Evolutionary conservation across 2,797 vertebrate genomes (phyloP).

Genomic region (Takifugu rubripes): DNA sequence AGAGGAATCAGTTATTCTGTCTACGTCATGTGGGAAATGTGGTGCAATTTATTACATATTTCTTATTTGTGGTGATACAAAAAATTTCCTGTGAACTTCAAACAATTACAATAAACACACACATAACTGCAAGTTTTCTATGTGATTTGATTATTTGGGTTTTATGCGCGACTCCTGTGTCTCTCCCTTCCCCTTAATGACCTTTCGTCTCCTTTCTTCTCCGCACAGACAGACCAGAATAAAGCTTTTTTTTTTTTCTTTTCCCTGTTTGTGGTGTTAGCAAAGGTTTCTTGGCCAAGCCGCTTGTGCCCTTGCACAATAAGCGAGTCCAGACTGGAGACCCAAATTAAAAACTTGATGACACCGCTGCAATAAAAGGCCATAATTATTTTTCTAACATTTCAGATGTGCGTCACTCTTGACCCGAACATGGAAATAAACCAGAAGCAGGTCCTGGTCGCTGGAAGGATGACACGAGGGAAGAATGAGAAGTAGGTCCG

Average conservation of each 20-base stretch:
- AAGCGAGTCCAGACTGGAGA: slow-evolving; percentile 29
- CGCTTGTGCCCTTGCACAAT: slow-evolving; percentile 35
- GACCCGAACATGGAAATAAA: slow-evolving; percentile 60
- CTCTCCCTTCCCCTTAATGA: no score
- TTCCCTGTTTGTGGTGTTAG: slow-evolving; percentile 25
- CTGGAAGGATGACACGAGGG: slow-evolving; percentile 18
- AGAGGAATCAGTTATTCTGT: no score
- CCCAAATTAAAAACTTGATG: slow-evolving; percentile 51
- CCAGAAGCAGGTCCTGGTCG: slow-evolving; percentile 33
- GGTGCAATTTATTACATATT: no score
- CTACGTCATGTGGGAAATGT: no score
- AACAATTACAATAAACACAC: no score
- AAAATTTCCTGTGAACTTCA: no score
- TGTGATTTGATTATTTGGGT: no score
- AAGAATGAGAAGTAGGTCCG: slow-evolving; percentile 20
- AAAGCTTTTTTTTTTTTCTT: slow-evolving; percentile 9
- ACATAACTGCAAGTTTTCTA: no score
- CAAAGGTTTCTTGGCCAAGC: slow-evolving; percentile 22
- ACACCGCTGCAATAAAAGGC: slow-evolving; percentile 59
- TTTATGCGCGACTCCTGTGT: no score
- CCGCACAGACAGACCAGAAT: slow-evolving; percentile 24
- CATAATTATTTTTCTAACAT: slow-evolving; percentile 59
- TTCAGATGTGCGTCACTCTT: slow-evolving; percentile 66
- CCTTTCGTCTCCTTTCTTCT: slow-evolving; percentile 10
- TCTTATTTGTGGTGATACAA: no score